Conservation (phyloP, 2,888 invertebrate genomes). For the Agonopterix arenella region DNA sequence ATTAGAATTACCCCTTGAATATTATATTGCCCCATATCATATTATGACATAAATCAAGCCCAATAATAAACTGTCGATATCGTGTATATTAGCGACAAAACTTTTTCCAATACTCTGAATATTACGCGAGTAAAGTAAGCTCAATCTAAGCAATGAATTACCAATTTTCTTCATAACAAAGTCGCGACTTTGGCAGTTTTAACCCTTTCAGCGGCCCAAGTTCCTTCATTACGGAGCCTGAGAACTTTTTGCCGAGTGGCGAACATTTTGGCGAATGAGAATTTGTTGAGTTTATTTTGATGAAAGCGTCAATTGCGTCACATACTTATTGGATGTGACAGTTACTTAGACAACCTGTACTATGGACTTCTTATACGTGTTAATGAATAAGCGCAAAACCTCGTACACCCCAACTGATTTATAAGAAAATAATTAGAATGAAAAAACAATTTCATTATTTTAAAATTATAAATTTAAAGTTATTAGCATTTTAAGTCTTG, state of each 20-base stretch:
- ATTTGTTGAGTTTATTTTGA: slow-evolving; percentile 41
- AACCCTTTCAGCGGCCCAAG: slow-evolving; percentile 54
- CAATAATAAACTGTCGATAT: no score
- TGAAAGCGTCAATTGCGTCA: slow-evolving; percentile 18
- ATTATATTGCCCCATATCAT: no score
- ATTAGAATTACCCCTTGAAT: no score
- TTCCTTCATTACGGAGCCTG: slow-evolving; percentile 51
- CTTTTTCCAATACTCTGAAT: slow-evolving; percentile 40
- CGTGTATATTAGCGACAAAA: slow-evolving; percentile 29
- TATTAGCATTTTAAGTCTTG: no score
- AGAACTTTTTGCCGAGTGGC: slow-evolving; percentile 42
- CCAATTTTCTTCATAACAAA: slow-evolving; percentile 57
- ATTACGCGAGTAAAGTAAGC: slow-evolving; percentile 40
- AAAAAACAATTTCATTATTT: no score
- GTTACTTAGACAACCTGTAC: not conserved
- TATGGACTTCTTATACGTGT: no score
- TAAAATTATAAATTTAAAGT: no score
- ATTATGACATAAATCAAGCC: no score
- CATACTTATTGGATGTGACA: slow-evolving; percentile 23
- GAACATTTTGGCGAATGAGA: slow-evolving; percentile 42
- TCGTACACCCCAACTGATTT: no score
- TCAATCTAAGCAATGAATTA: slow-evolving; percentile 55
- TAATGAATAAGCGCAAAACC: no score
- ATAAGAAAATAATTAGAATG: no score
- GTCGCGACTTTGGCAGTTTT: slow-evolving; percentile 48